Evolutionary conservation across 2,797 vertebrate species (phyloP), one percentile per base, ranked within the genome.

Genomic region (Anomalospiza imberbis): DNA sequence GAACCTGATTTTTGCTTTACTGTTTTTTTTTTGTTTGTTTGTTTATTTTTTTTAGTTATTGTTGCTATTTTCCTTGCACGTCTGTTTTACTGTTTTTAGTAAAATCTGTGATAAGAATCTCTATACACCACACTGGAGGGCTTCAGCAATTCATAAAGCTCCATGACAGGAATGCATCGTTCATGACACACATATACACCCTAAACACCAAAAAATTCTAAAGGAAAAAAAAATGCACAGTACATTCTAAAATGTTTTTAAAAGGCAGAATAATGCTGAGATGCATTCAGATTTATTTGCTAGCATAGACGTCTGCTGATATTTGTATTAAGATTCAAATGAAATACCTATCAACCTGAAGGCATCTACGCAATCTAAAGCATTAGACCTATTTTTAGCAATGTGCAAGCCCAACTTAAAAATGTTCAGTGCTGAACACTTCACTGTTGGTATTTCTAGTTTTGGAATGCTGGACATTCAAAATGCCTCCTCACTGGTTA

Each of bases 21-120:
- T 2, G 62, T 28, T 66, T 61, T 40, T 26, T 54, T 34, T 62
- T n/a, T n/a, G n/a, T n/a, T n/a, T n/a, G n/a, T n/a, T n/a, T n/a
- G n/a, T n/a, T n/a, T n/a, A n/a, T n/a, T n/a, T n/a, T 26, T 57
- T 22, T 1, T 0, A 42, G 60, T 62, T 63, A 47, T 42, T 4
- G 29, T 67, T 63, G 6, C 3, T 75, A 22, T 63, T 80, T 77
- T n/a, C 32, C 10, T 78, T 5, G 6, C 21, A 60, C 3, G 0
- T 60, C 17, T 19, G 11, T 63, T 90, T 67, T 40, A 67, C 54
- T 25, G 26, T 21, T 50, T 21, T 63, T 54, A 83, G 63, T 36
- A 79, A 79, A 76, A 85, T 28, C 19, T 38, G 24, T 44, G 32
- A 24, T 53, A 71, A 61, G 22, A 93, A 85, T 57, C 21, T 87